Conservation (phyloP, 2,888 invertebrate species). For the Drepana falcataria region DNA sequence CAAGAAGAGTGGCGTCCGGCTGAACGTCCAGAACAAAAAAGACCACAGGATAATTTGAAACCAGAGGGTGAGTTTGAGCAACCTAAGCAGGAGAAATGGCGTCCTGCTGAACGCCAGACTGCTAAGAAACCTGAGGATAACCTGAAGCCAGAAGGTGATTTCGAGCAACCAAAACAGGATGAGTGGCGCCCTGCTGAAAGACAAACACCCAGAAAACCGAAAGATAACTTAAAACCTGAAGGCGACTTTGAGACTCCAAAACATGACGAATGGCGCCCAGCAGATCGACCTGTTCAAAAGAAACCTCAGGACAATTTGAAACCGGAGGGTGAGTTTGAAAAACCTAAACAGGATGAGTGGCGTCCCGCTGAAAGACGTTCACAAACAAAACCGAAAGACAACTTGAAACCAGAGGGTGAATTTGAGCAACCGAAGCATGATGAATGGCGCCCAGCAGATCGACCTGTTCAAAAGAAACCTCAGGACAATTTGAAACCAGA, state of each 20-base stretch:
- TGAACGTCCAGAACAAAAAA: conserved; percentile 51
- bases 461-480: conserved; percentile 47
- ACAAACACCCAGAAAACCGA: conserved; percentile 41
- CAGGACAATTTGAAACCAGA: conserved; percentile 74
- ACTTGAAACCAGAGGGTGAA: conserved; percentile 78
- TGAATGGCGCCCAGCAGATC: conserved; percentile 51
- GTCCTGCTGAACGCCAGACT: conserved; percentile 42
- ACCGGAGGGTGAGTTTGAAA: conserved; percentile 76
- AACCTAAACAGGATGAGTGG: conserved; percentile 44
- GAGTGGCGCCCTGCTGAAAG: neutral
- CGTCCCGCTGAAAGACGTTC: conserved; percentile 41
- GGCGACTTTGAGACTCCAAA: conserved; percentile 34
- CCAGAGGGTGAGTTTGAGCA: conserved; percentile 69
- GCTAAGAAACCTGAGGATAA: conserved; percentile 38
- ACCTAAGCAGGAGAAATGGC: conserved; percentile 57
- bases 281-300: conserved; percentile 44
- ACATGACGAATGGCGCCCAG: conserved; percentile 54
- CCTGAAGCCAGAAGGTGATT: conserved; percentile 56
- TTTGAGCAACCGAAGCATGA: conserved; percentile 57
- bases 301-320: conserved; percentile 66
- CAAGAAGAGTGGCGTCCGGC: conserved; percentile 58
- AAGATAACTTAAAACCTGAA: conserved; percentile 57
- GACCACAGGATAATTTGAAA: conserved; percentile 64
- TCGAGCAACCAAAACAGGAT: conserved; percentile 49
- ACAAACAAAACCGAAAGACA: conserved; percentile 36